Evolutionary conservation across 2,113 vertebrate genomes (phyloP).

Genomic region (Columba janthina): DNA sequence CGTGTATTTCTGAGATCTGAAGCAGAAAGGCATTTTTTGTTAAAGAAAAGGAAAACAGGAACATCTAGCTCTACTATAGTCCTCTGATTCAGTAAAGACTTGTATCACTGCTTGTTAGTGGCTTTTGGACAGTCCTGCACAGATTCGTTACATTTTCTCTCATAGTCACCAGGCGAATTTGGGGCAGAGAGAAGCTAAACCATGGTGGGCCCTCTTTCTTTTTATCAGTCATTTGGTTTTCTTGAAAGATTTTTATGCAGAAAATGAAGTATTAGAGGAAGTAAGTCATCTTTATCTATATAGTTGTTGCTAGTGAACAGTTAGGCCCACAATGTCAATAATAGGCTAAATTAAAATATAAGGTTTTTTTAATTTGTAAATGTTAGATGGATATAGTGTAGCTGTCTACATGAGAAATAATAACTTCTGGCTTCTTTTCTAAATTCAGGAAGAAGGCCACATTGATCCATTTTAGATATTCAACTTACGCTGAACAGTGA

Average conservation of each 20-base stretch:
- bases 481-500: background rate
- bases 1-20: background rate
- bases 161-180: background rate
- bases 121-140: background rate
- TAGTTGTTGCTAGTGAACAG: background rate
- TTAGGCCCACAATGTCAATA: background rate
- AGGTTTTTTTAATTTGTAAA: background rate
- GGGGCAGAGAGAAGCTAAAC: background rate
- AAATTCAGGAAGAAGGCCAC: background rate
- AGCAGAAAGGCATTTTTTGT: background rate
- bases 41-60: background rate
- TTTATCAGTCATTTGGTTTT: background rate
- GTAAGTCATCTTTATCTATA: accelerated
- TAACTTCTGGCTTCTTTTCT: background rate
- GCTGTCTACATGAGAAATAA: background rate
- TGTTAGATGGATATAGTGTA: background rate
- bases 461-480: background rate
- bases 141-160: background rate
- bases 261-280: background rate
- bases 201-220: background rate
- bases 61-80: background rate
- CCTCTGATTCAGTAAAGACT: background rate
- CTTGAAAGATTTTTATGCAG: background rate
- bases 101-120: background rate
- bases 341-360: background rate